These are phyloP conservation scores for Epiblema foenella DNA, from an alignment of 2,888 invertebrate species.

Conservation along the genomic window DNA sequence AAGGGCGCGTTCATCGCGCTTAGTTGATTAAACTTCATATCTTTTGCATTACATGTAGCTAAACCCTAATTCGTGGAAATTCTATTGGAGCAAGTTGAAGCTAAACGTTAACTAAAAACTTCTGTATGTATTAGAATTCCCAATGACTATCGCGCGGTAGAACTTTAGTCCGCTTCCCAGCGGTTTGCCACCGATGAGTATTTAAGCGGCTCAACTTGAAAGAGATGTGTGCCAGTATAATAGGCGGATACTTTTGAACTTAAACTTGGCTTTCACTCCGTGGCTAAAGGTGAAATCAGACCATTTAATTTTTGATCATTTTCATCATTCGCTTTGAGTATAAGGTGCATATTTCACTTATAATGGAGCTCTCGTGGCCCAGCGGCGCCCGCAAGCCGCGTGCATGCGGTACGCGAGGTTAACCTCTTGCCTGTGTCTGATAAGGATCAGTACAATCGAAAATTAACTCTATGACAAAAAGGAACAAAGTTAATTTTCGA, in stretches of 20 bases:
- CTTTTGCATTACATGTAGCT: not conserved
- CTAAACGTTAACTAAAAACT: constrained; percentile 17
- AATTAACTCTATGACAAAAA: too few relatives aligned
- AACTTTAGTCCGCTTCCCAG: constrained; percentile 34
- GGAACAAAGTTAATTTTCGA: too few relatives aligned
- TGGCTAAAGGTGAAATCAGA: not conserved
- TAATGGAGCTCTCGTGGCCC: too few relatives aligned
- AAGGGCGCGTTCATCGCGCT: too few relatives aligned
- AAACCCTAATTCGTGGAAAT: not conserved
- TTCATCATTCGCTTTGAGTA: too few relatives aligned
- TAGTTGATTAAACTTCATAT: not conserved
- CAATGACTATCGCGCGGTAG: constrained; percentile 17
- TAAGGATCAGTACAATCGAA: too few relatives aligned
- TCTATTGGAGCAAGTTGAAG: not conserved
- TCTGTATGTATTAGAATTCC: constrained; percentile 35
- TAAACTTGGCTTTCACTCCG: not conserved
- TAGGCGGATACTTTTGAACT: constrained; percentile 44
- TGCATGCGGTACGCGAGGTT: too few relatives aligned
- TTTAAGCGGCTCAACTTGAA: constrained; percentile 49
- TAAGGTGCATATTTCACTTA: too few relatives aligned
- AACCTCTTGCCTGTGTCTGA: too few relatives aligned
- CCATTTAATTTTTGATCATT: too few relatives aligned
- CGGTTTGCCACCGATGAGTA: constrained; percentile 42
- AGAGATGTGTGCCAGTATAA: constrained; percentile 50
- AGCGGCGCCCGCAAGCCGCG: too few relatives aligned